Percentiles rank a stretch among this genome's conserved stretches.
phyloP scores from a whole-genome alignment of 2,888 invertebrate genomes.

The Hecatera dysodea region DNA sequence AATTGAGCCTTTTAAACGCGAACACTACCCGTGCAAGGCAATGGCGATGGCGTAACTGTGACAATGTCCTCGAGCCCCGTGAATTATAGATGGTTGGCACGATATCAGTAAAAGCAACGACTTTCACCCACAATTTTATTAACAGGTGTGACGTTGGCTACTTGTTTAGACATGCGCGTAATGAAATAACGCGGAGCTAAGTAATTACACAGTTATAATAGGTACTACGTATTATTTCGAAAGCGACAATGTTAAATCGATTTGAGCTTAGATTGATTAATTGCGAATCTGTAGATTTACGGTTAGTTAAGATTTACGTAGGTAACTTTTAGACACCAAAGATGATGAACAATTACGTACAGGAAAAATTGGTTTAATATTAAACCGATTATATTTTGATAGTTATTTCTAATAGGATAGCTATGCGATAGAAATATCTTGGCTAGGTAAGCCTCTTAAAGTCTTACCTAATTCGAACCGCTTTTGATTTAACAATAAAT shows the following conservation, averaged over 20 bases:
- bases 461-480: not conserved
- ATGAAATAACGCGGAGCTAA: conserved; percentile 61
- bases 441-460: not conserved
- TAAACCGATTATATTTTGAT: no score
- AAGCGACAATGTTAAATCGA: conserved; percentile 43
- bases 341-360: not conserved
- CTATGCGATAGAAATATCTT: not conserved
- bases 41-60: conserved; percentile 70
- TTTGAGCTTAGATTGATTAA: conserved; percentile 25
- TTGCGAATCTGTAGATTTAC: conserved; percentile 6
- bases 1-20: conserved; percentile 65
- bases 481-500: conserved; percentile 44
- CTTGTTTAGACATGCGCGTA: conserved; percentile 54
- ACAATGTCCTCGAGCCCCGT: conserved; percentile 77
- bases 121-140: conserved; percentile 73
- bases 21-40: conserved; percentile 59
- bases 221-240: conserved; percentile 48
- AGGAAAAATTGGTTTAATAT: conserved; percentile 1
- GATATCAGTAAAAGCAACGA: conserved; percentile 69
- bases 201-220: conserved; percentile 62
- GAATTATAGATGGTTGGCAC: conserved; percentile 76
- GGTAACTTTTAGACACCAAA: not conserved
- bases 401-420: no score
- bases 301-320: conserved; percentile 7
- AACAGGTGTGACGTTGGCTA: conserved; percentile 61